These are phyloP conservation scores for Metopia argyrocephala DNA, from an alignment of 2,888 invertebrate genomes.

Conservation along the genomic window DNA sequence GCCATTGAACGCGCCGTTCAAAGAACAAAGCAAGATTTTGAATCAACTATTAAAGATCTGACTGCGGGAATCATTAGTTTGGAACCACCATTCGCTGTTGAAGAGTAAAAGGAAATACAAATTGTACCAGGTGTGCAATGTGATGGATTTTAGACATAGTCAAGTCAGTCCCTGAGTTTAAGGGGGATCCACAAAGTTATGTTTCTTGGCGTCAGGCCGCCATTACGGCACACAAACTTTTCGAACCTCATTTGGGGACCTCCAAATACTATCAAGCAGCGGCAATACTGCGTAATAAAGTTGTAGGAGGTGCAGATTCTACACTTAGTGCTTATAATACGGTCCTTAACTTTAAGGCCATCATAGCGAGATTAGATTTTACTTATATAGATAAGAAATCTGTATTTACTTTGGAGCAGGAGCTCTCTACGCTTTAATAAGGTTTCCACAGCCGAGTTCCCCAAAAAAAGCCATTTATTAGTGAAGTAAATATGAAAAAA, in stretches of 20 bases:
- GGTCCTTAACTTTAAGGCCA: no score
- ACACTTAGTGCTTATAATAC: no score
- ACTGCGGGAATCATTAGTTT: neutral
- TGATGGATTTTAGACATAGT: constrained; percentile 13
- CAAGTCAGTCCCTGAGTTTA: constrained; percentile 14
- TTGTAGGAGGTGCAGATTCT: no score
- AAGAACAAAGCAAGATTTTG: neutral
- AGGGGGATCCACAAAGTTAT: constrained; percentile 18
- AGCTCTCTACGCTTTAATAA: no score
- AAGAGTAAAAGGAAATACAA: constrained; percentile 10
- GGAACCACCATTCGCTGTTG: neutral
- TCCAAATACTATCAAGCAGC: no score
- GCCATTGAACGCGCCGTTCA: constrained; percentile 9
- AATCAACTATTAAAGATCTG: constrained; percentile 8
- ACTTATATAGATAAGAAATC: no score
- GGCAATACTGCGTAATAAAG: no score
- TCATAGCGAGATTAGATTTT: no score
- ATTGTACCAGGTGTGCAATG: neutral
- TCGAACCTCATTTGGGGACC: no score
- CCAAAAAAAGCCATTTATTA: neutral
- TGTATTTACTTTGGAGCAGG: no score
- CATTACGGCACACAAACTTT: no score
- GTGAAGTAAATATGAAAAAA: neutral
- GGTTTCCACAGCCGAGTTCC: neutral
- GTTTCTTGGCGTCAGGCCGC: constrained; percentile 23